phyloP scores from a whole-genome alignment of 2,113 vertebrate species.

The Pituophis catenifer region DNA sequence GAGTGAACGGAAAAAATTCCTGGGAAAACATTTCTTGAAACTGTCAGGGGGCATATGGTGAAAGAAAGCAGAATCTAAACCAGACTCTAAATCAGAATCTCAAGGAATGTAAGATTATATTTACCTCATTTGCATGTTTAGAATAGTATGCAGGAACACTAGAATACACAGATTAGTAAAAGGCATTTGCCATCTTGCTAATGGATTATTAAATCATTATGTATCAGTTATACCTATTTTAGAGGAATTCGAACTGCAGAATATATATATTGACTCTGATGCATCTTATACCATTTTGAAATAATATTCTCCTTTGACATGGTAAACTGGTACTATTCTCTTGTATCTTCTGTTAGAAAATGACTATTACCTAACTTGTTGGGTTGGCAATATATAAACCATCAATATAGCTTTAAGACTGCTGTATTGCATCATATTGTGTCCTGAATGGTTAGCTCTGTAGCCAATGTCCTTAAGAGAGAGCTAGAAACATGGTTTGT shows the following conservation, averaged over 20 bases:
- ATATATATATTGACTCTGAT: background rate
- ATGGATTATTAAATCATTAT: background rate
- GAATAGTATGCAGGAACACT: background rate
- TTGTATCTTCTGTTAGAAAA: too few relatives aligned
- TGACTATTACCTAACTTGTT: too few relatives aligned
- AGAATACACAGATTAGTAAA: background rate
- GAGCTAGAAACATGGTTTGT: too few relatives aligned
- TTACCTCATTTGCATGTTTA: background rate
- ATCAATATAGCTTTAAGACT: too few relatives aligned
- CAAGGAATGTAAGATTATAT: background rate
- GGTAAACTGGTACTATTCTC: background rate
- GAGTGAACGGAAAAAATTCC: background rate
- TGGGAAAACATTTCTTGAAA: background rate
- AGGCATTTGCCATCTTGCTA: background rate
- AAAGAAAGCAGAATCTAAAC: background rate
- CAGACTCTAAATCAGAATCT: background rate
- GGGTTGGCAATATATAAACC: too few relatives aligned
- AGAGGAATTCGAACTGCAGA: background rate
- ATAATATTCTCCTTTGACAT: background rate
- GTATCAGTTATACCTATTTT: background rate
- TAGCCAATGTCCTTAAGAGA: too few relatives aligned
- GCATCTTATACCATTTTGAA: background rate
- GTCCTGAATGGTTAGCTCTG: too few relatives aligned
- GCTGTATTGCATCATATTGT: too few relatives aligned
- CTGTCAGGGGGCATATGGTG: background rate